Conservation (phyloP, 2,797 vertebrate genomes). For the Uromys caudimaculatus region DNA sequence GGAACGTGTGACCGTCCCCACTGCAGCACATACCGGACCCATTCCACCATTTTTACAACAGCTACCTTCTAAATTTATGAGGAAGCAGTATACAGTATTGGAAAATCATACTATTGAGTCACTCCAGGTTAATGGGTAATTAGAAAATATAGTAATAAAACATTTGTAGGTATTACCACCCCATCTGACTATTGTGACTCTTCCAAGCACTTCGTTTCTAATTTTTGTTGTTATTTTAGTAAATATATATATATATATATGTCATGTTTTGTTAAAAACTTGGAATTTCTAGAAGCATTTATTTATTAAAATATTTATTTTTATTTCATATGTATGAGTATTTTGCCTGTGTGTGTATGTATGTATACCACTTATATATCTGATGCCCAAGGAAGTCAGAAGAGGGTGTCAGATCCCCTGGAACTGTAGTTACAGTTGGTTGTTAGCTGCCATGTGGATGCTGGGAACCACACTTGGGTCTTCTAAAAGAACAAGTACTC, state of each 20-base stretch:
- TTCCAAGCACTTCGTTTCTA: constrained; percentile 48
- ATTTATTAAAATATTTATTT: neutral
- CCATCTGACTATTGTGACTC: constrained; percentile 19
- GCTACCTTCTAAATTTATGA: constrained; percentile 47
- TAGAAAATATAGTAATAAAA: constrained; percentile 56
- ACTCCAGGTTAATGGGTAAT: neutral
- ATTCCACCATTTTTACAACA: no score
- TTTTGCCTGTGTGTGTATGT: neutral
- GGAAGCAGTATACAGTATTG: constrained; percentile 27
- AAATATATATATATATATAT: no score
- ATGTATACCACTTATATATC: neutral
- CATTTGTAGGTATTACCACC: constrained; percentile 26
- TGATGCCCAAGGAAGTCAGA: neutral
- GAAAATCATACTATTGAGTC: constrained; percentile 23
- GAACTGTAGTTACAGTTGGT: neutral
- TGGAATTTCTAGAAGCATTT: neutral
- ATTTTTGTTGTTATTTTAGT: constrained; percentile 49
- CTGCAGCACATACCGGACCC: no score
- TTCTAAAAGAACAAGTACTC: neutral
- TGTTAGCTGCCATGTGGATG: neutral
- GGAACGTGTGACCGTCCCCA: no score
- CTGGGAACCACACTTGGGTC: neutral
- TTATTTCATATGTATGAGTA: neutral
- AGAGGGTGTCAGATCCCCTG: neutral
- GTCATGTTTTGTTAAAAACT: neutral